Evolutionary conservation across 2,113 vertebrate genomes (phyloP), one percentile per base, ranked within the genome.

Genomic region (Ochotona curzoniae): DNA sequence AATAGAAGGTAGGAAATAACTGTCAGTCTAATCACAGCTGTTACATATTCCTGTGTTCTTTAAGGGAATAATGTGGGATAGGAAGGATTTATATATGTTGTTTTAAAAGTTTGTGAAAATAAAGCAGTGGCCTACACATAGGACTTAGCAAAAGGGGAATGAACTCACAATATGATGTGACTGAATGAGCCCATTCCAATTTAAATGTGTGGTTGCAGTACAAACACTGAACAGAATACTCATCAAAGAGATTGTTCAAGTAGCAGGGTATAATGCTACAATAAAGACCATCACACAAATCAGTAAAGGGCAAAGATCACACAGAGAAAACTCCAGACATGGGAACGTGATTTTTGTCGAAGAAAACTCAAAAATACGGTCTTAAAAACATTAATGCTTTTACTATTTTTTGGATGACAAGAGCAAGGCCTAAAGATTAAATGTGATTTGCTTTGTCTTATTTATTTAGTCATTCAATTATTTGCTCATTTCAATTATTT

Each of bases 21-120:
- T 88, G 57, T 57, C 70, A 85, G 57, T 90, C 30, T 20, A 73
- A 6, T 23, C 75, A 90, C 54, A 61, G 47, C 35, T 47, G 4
- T 38, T 66, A 35, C 61, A 35, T 23, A 38, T 69, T 44, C 26
- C 47, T 28, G 57, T 88, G 71, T 83, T 88, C 74, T 90, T 90
- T 74, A 85, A 92, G 78, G 81, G 47, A 91, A 83, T 73, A 66
- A 60, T 28, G 35, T 32, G 38, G 69, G 67, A 80, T 12, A 83
- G 18, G 67, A 81, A 7, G 17, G 3, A 28, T 71, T 71, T 71
- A 93, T 67, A 60, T 21, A 81, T 73, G 38, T 38, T 83, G 35
- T 79, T 89, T 90, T n/a, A 79, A 92, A 91, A 54, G 25, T 82
- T 84, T 91, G 79, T 71, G 74, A n/a, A 87, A 49, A 64, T 89